Conservation (phyloP, 2,888 invertebrate species). For the Acleris literana region DNA sequence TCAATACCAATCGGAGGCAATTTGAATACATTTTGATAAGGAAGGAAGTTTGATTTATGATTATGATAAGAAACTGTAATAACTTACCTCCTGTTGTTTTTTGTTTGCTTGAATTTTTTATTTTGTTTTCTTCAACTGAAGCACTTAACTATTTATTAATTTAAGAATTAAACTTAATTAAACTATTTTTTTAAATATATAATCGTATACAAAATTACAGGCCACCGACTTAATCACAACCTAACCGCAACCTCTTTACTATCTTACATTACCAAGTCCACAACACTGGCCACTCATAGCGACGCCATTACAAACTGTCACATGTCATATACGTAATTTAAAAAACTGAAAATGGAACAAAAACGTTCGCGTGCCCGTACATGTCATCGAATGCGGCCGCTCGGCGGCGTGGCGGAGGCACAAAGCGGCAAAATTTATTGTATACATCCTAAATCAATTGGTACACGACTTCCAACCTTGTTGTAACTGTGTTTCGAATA, state of each 20-base stretch:
- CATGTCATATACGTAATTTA: slow-evolving; percentile 58
- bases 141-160: slow-evolving; percentile 12
- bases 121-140: slow-evolving; percentile 4
- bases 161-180: slow-evolving; percentile 16
- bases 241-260: slow-evolving; percentile 35
- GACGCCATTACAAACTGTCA: slow-evolving; percentile 53
- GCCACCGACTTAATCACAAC: slow-evolving; percentile 46
- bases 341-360: slow-evolving; percentile 69
- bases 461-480: slow-evolving; percentile 50
- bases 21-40: slow-evolving; percentile 12
- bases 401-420: slow-evolving; percentile 60
- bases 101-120: neutral
- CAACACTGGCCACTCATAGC: slow-evolving; percentile 41
- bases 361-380: slow-evolving; percentile 80
- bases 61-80: neutral
- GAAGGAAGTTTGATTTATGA: neutral
- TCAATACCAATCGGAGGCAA: slow-evolving; percentile 12
- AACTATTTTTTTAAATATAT: slow-evolving; percentile 19
- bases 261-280: slow-evolving; percentile 33
- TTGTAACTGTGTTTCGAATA: slow-evolving; percentile 37
- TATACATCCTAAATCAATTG: slow-evolving; percentile 40
- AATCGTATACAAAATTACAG: slow-evolving; percentile 51
- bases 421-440: slow-evolving; percentile 54
- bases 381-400: slow-evolving; percentile 75
- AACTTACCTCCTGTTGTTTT: slow-evolving; percentile 13